phyloP scores from a whole-genome alignment of 2,797 vertebrate species.

The Macroramphosus scolopax region DNA sequence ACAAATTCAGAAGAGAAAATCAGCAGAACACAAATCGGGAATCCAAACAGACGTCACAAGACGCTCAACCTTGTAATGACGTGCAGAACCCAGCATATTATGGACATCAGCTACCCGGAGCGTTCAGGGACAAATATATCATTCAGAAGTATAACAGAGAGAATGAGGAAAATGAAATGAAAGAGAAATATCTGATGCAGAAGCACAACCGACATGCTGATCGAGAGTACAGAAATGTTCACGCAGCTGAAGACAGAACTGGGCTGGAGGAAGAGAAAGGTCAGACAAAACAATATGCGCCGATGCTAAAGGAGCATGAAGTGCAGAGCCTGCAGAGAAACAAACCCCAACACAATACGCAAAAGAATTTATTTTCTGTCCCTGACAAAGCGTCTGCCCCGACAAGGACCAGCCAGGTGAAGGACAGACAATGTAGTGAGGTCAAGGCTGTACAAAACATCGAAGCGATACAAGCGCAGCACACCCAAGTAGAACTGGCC shows the following conservation, averaged over 20 bases:
- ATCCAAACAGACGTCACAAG: constrained; percentile 32
- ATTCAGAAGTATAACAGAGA: constrained; percentile 28
- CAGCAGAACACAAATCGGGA: constrained; percentile 44
- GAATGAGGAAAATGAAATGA: constrained; percentile 30
- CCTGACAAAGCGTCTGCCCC: constrained; percentile 17
- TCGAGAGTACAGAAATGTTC: constrained; percentile 37
- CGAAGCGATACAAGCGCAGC: constrained; percentile 29
- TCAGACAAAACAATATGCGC: constrained; percentile 35
- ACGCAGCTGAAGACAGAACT: constrained; percentile 28
- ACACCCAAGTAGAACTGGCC: constrained; percentile 41
- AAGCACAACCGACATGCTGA: constrained; percentile 27
- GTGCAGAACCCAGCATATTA: constrained; percentile 27
- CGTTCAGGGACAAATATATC: constrained; percentile 22
- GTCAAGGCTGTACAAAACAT: constrained; percentile 38
- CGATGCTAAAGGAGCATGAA: constrained; percentile 32
- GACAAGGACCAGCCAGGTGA: constrained; percentile 22
- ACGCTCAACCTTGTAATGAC: constrained; percentile 16
- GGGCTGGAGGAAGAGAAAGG: constrained; percentile 29
- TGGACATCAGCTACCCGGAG: constrained; percentile 27
- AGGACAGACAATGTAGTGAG: constrained; percentile 30
- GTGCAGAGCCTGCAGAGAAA: constrained; percentile 23
- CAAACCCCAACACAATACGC: constrained; percentile 28
- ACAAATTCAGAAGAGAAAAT: constrained; percentile 48
- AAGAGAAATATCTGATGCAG: constrained; percentile 24
- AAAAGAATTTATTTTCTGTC: constrained; percentile 21